These are phyloP conservation scores for Trachops cirrhosus DNA, from an alignment of 2,797 vertebrate genomes.

Conservation along the genomic window DNA sequence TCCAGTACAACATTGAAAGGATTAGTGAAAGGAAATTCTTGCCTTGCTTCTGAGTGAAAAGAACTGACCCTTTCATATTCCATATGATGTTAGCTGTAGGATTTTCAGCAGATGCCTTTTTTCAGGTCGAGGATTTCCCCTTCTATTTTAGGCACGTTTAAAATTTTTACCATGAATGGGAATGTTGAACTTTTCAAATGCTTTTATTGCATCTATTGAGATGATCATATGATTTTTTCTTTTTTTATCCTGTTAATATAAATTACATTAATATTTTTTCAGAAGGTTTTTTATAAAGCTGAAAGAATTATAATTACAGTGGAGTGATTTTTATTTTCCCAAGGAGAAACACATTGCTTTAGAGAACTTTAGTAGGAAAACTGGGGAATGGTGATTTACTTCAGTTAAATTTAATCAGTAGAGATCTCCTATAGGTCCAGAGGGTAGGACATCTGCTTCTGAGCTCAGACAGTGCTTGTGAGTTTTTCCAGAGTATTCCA, in stretches of 20 bases:
- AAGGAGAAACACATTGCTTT: not conserved
- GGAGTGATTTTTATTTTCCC: not conserved
- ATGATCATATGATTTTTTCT: not conserved
- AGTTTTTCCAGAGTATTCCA: not conserved
- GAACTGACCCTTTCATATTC: not conserved
- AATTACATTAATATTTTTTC: not conserved
- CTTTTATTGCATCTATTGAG: not conserved
- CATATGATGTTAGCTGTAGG: not conserved
- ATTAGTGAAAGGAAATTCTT: not conserved
- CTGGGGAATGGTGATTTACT: not conserved
- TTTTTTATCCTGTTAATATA: not conserved
- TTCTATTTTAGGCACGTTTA: not conserved
- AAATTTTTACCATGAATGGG: not conserved
- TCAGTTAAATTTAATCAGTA: not conserved
- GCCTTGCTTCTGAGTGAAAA: not conserved
- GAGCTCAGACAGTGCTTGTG: not conserved
- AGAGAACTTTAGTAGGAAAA: not conserved
- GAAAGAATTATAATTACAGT: not conserved
- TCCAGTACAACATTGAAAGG: not conserved
- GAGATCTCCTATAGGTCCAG: not conserved
- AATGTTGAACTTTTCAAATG: not conserved
- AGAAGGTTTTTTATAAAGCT: not conserved
- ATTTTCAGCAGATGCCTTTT: not conserved
- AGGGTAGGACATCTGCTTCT: not conserved
- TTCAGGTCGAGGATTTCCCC: not conserved